Evolutionary conservation across 2,888 invertebrate species (phyloP).

Genomic region (Oligia strigilis): DNA sequence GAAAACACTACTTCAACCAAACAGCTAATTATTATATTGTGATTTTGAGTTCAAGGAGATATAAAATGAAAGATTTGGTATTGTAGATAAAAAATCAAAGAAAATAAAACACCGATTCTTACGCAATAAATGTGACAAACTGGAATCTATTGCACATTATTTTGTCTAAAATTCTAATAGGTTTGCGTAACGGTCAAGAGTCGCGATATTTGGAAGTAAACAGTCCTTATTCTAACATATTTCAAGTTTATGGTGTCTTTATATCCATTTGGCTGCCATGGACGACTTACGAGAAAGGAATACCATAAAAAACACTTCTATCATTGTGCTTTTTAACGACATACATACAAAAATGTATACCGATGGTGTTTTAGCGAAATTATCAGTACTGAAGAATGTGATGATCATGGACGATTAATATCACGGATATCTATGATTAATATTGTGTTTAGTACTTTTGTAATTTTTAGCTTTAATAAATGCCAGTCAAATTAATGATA

Average conservation of each 20-base stretch:
- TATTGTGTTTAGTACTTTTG: background rate
- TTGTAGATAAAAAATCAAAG: slow-evolving; percentile 20
- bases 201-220: slow-evolving; percentile 40
- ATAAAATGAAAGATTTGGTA: background rate
- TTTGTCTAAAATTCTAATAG: slow-evolving; percentile 42
- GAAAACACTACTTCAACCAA: background rate
- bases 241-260: slow-evolving; percentile 47
- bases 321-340: background rate
- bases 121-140: slow-evolving; percentile 51
- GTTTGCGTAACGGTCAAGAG: slow-evolving; percentile 23
- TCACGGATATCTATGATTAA: too few species aligned
- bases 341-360: background rate
- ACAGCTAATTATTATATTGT: slow-evolving; percentile 8
- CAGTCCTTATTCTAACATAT: slow-evolving; percentile 45
- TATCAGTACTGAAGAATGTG: background rate
- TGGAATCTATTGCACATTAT: slow-evolving; percentile 40
- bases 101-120: slow-evolving; percentile 25
- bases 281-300: background rate
- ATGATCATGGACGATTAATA: too few species aligned
- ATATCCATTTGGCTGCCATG: slow-evolving; percentile 29
- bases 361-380: background rate
- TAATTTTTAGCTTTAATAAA: background rate
- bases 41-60: background rate
- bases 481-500: background rate
- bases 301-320: background rate